Evolutionary conservation across 2,113 vertebrate species (phyloP).

Genomic region (Butastur rufipennis): DNA sequence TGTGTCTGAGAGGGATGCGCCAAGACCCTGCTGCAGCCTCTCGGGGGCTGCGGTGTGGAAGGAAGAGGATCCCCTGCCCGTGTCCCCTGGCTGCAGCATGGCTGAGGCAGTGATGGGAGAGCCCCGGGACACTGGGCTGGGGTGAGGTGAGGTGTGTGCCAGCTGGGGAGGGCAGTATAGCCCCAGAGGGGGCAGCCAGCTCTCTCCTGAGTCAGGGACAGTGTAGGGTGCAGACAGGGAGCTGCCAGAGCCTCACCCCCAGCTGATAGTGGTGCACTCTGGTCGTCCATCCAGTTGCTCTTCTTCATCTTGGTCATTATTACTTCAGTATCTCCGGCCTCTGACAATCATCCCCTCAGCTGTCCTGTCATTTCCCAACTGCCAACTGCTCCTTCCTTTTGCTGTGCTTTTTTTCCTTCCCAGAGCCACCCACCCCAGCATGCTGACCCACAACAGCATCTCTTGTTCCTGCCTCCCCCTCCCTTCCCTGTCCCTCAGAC

Average conservation of each 20-base stretch:
- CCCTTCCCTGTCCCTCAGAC: accelerated
- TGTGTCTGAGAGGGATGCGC: background rate
- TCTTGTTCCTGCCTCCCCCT: background rate
- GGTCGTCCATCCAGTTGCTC: no score
- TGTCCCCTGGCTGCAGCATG: background rate
- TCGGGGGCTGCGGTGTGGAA: background rate
- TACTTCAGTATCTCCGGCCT: accelerated
- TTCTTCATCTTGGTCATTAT: background rate
- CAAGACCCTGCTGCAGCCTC: accelerated
- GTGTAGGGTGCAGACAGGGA: accelerated
- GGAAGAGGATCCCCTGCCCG: background rate
- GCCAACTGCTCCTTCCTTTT: background rate
- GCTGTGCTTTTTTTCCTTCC: background rate
- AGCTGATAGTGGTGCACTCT: no score
- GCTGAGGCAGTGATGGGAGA: accelerated
- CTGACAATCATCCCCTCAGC: accelerated
- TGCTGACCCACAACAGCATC: no score
- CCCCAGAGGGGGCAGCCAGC: no score
- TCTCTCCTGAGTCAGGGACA: background rate
- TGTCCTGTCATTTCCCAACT: accelerated
- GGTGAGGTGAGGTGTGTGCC: accelerated
- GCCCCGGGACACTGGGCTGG: no score
- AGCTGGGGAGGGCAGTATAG: no score
- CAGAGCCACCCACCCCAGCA: accelerated
- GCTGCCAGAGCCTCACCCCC: background rate